Base-by-base conservation (phyloP, 2,888 invertebrate species). In the Stenoptilia bipunctidactyla region DNA sequence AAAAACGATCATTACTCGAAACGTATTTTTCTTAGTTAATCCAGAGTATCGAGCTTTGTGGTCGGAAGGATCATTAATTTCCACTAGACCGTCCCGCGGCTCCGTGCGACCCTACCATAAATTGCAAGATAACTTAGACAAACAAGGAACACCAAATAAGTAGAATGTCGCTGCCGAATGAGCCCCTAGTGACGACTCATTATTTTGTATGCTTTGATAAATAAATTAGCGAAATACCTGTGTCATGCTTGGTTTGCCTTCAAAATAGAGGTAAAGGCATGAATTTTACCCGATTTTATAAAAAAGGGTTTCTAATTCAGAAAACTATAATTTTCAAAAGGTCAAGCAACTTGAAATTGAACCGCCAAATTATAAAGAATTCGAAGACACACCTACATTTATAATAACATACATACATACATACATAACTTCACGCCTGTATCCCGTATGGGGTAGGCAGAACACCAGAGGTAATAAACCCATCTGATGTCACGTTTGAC, bases 91-190 rank as follows among this genome's bases (percentile, higher is more conserved):
- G 66, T 65, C 67, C 66, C 61, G 58, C 53, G 61, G 55, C 58
- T 68, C 65, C 69, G 67, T 66, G 67, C 57, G 57, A 59, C 63
- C 70, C 66, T 52, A 56, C 69, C 75, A 77, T 77, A 74, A 77
- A 77, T 77, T 70, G 56, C 57, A 55, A 69, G 68, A 73, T 68
- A 79, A 76, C 69, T 75, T 70, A 60, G 58, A 59, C 67, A 70
- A 75, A 76, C 72, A 73, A 70, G 63, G 65, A 67, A 71, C 66
- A 69, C 58, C 66, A 72, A 73, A 74, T 73, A 77, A 72, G 69
- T 67, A 67, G 52, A 61, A 20, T 20, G 30, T 38, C 63, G 61
- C 68, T 66, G 63, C 64, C 61, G 54, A 68, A 75, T 71, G 68
- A 56, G 61, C 60, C 76, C 76, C 71, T 45, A 53, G 74, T 61